Evolutionary conservation across 1,140 invertebrate genomes (phyloP).

Genomic region (Vanessa tameamea): DNA sequence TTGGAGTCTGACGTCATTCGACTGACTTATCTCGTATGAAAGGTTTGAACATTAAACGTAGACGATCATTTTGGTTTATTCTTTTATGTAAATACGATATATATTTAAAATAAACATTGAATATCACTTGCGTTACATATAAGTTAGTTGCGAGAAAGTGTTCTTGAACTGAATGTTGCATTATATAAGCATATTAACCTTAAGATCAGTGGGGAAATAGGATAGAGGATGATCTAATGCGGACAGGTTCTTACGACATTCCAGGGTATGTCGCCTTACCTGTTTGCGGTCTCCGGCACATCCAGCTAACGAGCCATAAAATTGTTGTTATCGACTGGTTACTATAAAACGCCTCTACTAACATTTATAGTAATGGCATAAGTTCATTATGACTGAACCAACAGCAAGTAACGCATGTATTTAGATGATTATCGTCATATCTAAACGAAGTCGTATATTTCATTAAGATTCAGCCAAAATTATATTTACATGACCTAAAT

Average conservation of each 20-base stretch:
- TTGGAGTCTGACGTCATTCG: constrained; percentile 11
- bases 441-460: too few species aligned
- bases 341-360: background rate
- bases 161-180: constrained; percentile 30
- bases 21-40: background rate
- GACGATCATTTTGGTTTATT: too few species aligned
- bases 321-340: constrained; percentile 5
- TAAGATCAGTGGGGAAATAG: constrained; percentile 32
- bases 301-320: constrained; percentile 20
- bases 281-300: constrained; percentile 10
- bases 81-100: too few species aligned
- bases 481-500: too few species aligned
- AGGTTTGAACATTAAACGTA: too few species aligned
- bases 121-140: background rate
- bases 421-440: too few species aligned
- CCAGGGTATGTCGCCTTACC: constrained; percentile 24
- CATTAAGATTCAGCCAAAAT: too few species aligned
- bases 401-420: too few species aligned
- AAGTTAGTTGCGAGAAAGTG: background rate
- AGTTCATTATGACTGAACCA: too few species aligned
- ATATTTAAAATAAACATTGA: background rate
- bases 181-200: constrained; percentile 11
- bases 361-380: too few species aligned
- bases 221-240: constrained; percentile 24
- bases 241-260: constrained; percentile 28